phyloP scores from a whole-genome alignment of 1,140 invertebrate genomes.

The Drosophila mayri region DNA sequence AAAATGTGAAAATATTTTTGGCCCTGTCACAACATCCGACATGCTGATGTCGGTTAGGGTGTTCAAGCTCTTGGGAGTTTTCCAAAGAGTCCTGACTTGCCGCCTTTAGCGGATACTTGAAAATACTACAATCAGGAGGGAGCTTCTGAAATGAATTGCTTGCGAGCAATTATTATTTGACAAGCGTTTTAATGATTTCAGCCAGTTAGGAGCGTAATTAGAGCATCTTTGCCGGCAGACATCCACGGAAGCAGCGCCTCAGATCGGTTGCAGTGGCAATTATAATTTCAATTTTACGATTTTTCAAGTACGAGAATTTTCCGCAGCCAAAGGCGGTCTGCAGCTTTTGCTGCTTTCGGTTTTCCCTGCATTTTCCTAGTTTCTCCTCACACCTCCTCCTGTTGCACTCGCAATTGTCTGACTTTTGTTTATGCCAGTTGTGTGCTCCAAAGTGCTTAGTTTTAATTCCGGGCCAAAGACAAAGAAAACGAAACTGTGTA shows the following conservation, averaged over 20 bases:
- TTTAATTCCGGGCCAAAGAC: slow-evolving; percentile 67
- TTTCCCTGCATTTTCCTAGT: background rate
- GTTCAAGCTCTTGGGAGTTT: background rate
- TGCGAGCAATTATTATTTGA: slow-evolving; percentile 76
- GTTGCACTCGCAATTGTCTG: slow-evolving; percentile 26
- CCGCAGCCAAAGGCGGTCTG: slow-evolving; percentile 30
- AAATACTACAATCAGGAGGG: slow-evolving; percentile 24
- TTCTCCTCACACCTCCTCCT: background rate
- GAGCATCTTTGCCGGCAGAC: slow-evolving; percentile 56
- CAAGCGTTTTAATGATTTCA: slow-evolving; percentile 75
- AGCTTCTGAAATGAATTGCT: slow-evolving; percentile 53
- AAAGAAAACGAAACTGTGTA: slow-evolving; percentile 50
- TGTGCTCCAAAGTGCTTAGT: slow-evolving; percentile 77
- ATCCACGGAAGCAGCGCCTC: slow-evolving; percentile 20
- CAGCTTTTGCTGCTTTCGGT: slow-evolving; percentile 14
- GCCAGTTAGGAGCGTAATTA: slow-evolving; percentile 73
- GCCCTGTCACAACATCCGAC: slow-evolving; percentile 65
- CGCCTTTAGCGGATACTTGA: slow-evolving; percentile 1
- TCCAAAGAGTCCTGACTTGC: background rate
- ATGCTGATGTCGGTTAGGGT: slow-evolving; percentile 34
- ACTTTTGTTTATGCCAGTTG: slow-evolving; percentile 69
- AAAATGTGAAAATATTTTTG: slow-evolving; percentile 74
- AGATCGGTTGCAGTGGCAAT: slow-evolving; percentile 77
- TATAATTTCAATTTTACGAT: slow-evolving; percentile 83
- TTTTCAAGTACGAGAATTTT: slow-evolving; percentile 66